A percentile compares a stretch with the other conserved stretches of the same genome.
These are phyloP conservation scores for Darevskia nairensis DNA, from an alignment of 2,797 vertebrate species.

Conservation along the genomic window DNA sequence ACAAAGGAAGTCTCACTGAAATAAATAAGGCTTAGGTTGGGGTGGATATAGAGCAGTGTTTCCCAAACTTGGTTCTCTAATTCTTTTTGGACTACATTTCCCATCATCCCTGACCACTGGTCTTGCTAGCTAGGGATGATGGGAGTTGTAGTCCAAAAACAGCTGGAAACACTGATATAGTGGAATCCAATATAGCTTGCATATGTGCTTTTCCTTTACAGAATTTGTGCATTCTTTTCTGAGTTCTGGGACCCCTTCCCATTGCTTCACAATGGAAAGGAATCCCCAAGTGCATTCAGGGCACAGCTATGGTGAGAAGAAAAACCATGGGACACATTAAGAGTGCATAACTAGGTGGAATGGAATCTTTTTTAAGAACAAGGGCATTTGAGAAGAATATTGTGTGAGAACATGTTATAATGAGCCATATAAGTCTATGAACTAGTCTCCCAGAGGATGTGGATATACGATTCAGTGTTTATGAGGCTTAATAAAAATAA, in stretches of 20 bases:
- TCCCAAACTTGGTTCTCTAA: no score
- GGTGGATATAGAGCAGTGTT: background rate
- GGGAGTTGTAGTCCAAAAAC: no score
- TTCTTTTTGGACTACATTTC: no score
- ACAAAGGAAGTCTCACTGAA: background rate
- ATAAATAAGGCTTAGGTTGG: background rate
- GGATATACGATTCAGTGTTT: constrained; percentile 37
- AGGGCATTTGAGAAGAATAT: constrained; percentile 38
- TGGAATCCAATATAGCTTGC: background rate
- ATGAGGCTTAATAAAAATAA: constrained; percentile 48
- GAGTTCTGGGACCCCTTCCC: no score
- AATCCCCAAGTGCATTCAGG: background rate
- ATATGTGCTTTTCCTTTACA: background rate
- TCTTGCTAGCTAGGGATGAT: no score
- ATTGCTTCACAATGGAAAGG: background rate
- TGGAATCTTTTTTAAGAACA: constrained; percentile 36
- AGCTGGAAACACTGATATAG: no score
- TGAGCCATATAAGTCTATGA: constrained; percentile 39
- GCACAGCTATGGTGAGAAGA: background rate
- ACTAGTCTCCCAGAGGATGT: constrained; percentile 31
- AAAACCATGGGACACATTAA: background rate
- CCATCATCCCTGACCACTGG: no score
- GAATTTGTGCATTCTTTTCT: background rate
- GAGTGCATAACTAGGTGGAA: background rate
- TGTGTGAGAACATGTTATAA: constrained; percentile 31